Conservation (phyloP, 2,797 vertebrate species). For the Brachyalestes nurse region DNA sequence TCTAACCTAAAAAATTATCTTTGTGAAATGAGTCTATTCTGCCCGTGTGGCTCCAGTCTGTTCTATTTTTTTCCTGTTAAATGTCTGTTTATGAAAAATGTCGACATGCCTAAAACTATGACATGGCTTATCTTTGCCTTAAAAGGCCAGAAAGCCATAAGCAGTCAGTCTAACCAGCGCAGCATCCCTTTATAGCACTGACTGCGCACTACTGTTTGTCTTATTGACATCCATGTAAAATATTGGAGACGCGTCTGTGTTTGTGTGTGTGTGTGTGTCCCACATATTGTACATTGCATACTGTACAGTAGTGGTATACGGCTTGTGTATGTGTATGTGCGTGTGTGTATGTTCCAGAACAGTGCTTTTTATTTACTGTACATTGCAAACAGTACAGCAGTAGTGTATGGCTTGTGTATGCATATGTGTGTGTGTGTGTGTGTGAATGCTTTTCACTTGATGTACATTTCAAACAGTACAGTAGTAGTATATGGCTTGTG, state of each 20-base stretch:
- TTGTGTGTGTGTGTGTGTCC: neutral
- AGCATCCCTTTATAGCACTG: slow-evolving; percentile 23
- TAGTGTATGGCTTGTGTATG: too few relatives aligned
- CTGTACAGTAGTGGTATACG: neutral
- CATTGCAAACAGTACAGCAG: too few relatives aligned
- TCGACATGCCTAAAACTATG: slow-evolving; percentile 3
- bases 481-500: neutral
- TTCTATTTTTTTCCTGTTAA: neutral
- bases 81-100: slow-evolving; percentile 33
- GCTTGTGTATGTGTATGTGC: neutral
- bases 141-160: slow-evolving; percentile 37
- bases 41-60: neutral
- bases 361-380: too few relatives aligned
- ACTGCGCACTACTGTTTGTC: slow-evolving; percentile 10
- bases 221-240: neutral
- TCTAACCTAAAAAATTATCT: neutral
- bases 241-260: neutral
- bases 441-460: too few relatives aligned
- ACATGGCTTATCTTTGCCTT: slow-evolving; percentile 36
- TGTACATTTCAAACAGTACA: neutral
- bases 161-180: slow-evolving; percentile 1
- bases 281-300: neutral
- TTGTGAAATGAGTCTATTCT: neutral
- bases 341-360: neutral
- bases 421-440: neutral